Evolutionary conservation across 2,113 vertebrate genomes (phyloP).

Genomic region (Hippocampus guttulatus): DNA sequence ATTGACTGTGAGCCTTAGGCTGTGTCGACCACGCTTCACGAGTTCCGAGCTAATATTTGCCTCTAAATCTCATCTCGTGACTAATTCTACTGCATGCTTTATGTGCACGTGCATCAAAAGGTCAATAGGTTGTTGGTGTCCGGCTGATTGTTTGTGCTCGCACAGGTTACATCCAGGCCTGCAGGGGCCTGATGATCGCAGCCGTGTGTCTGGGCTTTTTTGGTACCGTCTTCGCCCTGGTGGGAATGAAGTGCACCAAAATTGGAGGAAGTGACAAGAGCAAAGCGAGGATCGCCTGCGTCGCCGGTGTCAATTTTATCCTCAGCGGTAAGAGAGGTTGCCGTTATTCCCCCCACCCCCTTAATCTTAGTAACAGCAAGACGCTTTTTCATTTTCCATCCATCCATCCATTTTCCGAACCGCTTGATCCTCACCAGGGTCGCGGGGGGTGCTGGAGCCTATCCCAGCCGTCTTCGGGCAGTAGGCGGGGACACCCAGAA

Average conservation of each 20-base stretch:
- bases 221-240: conserved; percentile 79
- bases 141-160: not conserved
- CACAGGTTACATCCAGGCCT: conserved; percentile 92
- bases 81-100: conserved; percentile 41
- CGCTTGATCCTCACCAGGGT: too few relatives aligned
- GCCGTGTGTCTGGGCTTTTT: conserved; percentile 90
- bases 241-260: conserved; percentile 98
- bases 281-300: conserved; percentile 85
- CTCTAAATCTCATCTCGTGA: conserved; percentile 37
- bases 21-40: conserved; percentile 75
- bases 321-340: conserved; percentile 78
- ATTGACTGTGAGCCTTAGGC: conserved; percentile 72
- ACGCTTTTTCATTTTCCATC: not conserved
- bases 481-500: too few relatives aligned
- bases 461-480: too few relatives aligned
- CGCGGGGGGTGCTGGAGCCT: too few relatives aligned
- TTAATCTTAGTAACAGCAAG: too few relatives aligned
- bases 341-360: too few relatives aligned
- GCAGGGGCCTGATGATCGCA: conserved; percentile 90
- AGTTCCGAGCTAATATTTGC: conserved; percentile 76
- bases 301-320: conserved; percentile 84
- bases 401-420: too few relatives aligned
- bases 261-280: conserved; percentile 85
- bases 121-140: conserved; percentile 30
- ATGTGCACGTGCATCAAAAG: conserved; percentile 20